Conservation (phyloP, 2,113 vertebrate genomes). For the Elgaria multicarinata region DNA sequence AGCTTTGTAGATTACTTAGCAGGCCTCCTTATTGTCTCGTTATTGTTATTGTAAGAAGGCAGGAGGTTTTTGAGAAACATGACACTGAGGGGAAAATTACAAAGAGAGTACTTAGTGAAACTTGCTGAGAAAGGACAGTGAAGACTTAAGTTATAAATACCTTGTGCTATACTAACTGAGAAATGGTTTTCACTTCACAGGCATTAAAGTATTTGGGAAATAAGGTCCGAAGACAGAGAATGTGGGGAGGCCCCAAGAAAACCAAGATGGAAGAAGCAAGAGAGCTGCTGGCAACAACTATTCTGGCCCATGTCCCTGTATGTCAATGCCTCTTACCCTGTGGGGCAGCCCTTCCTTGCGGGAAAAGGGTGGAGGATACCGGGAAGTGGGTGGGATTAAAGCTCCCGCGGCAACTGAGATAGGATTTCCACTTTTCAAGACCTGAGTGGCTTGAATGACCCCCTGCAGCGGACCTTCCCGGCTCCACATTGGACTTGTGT, state of each 20-base stretch:
- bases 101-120: background rate
- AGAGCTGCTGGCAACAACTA: conserved; percentile 94
- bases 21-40: no score
- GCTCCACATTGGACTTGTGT: background rate
- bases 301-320: conserved; percentile 94
- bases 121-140: background rate
- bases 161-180: background rate
- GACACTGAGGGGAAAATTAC: background rate
- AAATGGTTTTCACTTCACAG: conserved; percentile 69
- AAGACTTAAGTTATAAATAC: background rate
- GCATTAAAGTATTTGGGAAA: conserved; percentile 96
- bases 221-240: conserved; percentile 95
- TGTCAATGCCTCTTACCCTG: conserved; percentile 50
- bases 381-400: background rate
- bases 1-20: no score
- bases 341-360: no score
- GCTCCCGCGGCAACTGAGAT: background rate
- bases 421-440: background rate
- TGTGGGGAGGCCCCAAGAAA: conserved; percentile 98
- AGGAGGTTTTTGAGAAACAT: no score
- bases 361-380: background rate
- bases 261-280: conserved; percentile 98
- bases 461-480: background rate
- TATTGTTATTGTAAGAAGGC: no score
- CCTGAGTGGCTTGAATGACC: background rate